Evolutionary conservation across 2,797 vertebrate genomes (phyloP).

Genomic region (Tangara arthus): DNA sequence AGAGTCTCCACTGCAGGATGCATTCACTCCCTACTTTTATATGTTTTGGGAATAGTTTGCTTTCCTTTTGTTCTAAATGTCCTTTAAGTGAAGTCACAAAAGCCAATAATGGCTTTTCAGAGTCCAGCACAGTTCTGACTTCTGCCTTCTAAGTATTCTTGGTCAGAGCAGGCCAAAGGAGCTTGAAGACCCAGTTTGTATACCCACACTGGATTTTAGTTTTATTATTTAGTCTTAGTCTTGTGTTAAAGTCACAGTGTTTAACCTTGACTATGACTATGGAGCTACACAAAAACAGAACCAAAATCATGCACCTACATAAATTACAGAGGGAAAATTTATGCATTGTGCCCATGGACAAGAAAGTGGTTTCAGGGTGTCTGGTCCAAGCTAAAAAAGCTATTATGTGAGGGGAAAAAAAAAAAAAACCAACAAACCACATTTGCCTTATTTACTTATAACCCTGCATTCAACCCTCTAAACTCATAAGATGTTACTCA

Average conservation of each 20-base stretch:
- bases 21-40: not conserved
- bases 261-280: not conserved
- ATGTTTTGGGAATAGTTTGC: not conserved
- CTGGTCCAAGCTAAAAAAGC: not conserved
- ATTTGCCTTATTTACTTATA: not conserved
- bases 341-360: not conserved
- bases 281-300: not conserved
- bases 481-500: not conserved
- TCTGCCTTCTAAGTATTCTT: not conserved
- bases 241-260: not conserved
- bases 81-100: not conserved
- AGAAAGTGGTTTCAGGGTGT: not conserved
- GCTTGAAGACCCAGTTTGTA: not conserved
- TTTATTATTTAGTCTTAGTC: not conserved
- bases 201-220: not conserved
- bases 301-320: not conserved
- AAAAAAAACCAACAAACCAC: not conserved
- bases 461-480: not conserved
- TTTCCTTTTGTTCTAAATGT: not conserved
- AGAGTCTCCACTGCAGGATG: not conserved
- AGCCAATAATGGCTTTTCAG: not conserved
- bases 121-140: not conserved
- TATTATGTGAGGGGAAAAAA: not conserved
- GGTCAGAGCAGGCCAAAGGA: not conserved
- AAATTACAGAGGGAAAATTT: not conserved